Conservation (phyloP, 2,113 vertebrate species). For the Orcinus orca region DNA sequence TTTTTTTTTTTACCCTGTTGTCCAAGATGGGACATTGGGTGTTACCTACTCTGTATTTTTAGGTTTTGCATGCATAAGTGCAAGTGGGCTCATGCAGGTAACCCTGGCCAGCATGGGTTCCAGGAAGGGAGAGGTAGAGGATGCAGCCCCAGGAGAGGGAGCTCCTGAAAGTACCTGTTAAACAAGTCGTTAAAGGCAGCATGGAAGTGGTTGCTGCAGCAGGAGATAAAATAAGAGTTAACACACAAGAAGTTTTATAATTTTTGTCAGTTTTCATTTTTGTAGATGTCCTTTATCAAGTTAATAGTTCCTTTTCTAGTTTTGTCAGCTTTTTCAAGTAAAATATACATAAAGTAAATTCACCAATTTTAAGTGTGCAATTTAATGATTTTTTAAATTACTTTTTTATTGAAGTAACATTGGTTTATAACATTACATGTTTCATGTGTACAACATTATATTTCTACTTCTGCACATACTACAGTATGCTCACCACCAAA, state of each 20-base stretch:
- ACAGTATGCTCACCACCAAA: not conserved
- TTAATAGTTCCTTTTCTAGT: not conserved
- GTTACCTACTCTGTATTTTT: not conserved
- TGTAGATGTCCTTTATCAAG: not conserved
- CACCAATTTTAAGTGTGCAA: not conserved
- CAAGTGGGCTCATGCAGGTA: not conserved
- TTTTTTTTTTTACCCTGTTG: not conserved
- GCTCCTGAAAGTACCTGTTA: not conserved
- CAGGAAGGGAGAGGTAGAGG: not conserved
- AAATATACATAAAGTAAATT: not conserved
- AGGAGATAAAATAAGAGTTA: not conserved
- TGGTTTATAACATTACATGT: not conserved
- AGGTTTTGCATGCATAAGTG: not conserved
- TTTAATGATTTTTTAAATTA: not conserved
- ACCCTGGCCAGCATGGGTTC: not conserved
- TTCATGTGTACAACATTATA: not conserved
- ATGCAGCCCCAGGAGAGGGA: not conserved
- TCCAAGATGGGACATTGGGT: not conserved
- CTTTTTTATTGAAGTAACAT: not conserved
- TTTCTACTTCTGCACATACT: not conserved
- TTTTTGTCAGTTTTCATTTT: not conserved
- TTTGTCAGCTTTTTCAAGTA: not conserved
- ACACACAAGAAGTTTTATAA: not conserved
- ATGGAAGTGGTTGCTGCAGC: not conserved
- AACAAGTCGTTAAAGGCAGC: not conserved